Percentiles rank a stretch among this genome's conserved stretches.
These are phyloP conservation scores for Zoroaster sp. DNA, from an alignment of 53 echinoderm and acorn worm species.

Conservation along the genomic window DNA sequence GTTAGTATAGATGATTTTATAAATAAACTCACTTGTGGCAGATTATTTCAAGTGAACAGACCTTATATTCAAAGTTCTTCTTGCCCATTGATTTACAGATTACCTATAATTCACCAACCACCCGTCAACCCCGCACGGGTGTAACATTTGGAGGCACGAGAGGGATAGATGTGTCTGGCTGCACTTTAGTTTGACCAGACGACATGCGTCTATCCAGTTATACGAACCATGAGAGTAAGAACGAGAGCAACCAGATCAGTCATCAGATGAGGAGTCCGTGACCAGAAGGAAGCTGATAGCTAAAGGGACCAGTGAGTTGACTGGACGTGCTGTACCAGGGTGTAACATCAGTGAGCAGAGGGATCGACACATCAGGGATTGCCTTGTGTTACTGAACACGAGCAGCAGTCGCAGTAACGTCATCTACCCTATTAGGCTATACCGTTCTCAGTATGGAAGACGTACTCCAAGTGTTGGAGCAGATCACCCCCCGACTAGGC, in stretches of 20 bases:
- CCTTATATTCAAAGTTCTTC: no score
- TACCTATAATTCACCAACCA: no score
- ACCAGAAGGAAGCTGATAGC: neutral
- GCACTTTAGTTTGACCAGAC: neutral
- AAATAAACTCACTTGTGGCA: no score
- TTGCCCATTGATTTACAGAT: no score
- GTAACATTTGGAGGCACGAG: conserved; percentile 30
- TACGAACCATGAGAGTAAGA: neutral
- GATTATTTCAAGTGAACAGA: no score
- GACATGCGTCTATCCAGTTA: neutral
- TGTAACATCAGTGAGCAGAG: neutral
- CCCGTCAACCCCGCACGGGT: no score
- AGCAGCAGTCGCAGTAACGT: neutral
- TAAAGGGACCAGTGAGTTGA: neutral
- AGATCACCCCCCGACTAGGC: neutral
- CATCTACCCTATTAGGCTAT: neutral
- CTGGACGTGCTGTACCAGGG: neutral
- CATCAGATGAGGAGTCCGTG: no score
- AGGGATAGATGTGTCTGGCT: conserved; percentile 2
- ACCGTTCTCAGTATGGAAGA: neutral
- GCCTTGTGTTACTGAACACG: neutral
- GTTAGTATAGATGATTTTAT: no score
- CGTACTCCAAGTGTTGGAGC: neutral
- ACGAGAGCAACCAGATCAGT: no score
- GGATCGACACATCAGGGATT: neutral